Conservation (phyloP, 2,113 vertebrate species). For the Xiphias gladius region DNA sequence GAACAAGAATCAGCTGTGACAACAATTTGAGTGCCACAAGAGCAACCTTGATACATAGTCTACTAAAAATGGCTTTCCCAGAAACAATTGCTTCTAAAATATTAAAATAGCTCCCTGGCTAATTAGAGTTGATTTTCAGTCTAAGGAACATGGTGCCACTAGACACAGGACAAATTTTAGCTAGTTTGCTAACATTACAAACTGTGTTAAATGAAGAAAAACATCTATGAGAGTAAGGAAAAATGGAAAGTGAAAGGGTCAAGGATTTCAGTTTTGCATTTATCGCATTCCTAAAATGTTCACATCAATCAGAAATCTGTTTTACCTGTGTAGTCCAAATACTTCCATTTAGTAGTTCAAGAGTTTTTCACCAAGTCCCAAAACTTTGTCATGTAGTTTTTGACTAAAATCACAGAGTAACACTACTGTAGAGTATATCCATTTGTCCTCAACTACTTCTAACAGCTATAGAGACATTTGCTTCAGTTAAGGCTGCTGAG, state of each 20-base stretch:
- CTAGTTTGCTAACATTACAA: not conserved
- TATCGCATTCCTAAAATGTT: not conserved
- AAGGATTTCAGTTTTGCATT: not conserved
- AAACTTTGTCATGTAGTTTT: not conserved
- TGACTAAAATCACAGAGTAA: not conserved
- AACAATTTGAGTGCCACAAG: not conserved
- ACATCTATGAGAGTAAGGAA: not conserved
- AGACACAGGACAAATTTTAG: not conserved
- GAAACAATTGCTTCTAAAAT: not conserved
- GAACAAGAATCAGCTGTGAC: not conserved
- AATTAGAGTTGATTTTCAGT: not conserved
- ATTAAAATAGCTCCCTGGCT: not conserved
- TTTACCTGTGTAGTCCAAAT: not conserved
- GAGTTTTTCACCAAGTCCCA: not conserved
- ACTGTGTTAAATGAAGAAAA: not conserved
- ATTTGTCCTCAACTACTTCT: slow-evolving; percentile 16
- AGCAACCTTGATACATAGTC: not conserved
- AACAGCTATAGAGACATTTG: not conserved
- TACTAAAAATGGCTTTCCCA: not conserved
- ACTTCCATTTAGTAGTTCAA: not conserved
- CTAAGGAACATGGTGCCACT: not conserved
- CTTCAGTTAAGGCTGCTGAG: slow-evolving; percentile 31
- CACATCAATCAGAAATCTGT: not conserved
- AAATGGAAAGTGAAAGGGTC: not conserved
- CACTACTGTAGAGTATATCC: not conserved